Evolutionary conservation across 2,797 vertebrate species (phyloP), one percentile per base, ranked within the genome.

Genomic region (Crocidura indochinensis): DNA sequence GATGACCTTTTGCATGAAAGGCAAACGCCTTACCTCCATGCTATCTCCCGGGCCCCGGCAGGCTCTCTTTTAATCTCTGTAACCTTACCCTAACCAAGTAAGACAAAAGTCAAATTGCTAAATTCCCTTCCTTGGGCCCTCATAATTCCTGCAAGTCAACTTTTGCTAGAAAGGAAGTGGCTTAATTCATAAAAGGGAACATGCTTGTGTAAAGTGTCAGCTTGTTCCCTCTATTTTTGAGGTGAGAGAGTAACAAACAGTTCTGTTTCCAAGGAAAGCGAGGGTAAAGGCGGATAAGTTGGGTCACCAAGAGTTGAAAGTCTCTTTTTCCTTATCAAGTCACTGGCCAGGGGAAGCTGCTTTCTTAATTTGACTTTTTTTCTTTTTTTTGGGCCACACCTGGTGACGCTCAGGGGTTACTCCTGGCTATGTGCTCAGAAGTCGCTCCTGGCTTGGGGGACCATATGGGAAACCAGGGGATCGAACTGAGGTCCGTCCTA

Each of bases 91-190:
- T 44, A 69, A 76, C 49, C 15, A 46, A 72, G n/a, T 22, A 11
- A 20, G 31, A 24, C 4, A 0, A 71, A 5, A 7, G 74, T n/a
- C 75, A 12, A 11, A 15, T 14, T 1, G 2, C 31, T 20, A 19
- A 10, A 38, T 26, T 78, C 62, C 19, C 80, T 46, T 72, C 62
- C 71, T 15, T 6, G 8, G 14, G 31, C 24, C 22, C 47, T 82
- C 78, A 65, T 5, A 38, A 46, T 90, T 82, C 69, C 31, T 91
- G 44, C 82, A 77, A 88, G 78, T 71, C 8, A 17, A 67, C 44
- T 90, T 74, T 64, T 72, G 68, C 76, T 56, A 26, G 62, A 38
- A 51, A 92, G 79, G 15, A n/a, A 49, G 72, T 46, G 74, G 87
- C 68, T 76, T 56, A 29, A 22, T 67, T 80, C 10, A 11, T 73